A percentile compares a stretch with the other conserved stretches of the same genome.
Evolutionary conservation across 23 tunicate genomes (phyloP).

Genomic region (Halocynthia aurantium): DNA sequence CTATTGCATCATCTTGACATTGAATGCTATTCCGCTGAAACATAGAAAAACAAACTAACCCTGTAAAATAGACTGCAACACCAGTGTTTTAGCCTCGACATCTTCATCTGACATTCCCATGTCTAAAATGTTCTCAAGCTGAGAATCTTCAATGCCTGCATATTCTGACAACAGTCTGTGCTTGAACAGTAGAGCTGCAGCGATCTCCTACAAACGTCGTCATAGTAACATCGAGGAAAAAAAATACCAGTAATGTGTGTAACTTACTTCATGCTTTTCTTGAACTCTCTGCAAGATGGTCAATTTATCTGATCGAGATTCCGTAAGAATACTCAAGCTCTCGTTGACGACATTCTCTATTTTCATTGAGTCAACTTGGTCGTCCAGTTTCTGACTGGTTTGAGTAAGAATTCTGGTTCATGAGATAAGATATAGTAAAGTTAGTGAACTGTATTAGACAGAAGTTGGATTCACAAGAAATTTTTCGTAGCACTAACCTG

Average conservation of each 20-base stretch:
- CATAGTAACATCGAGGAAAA: not conserved
- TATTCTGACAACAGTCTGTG: constrained; percentile 35
- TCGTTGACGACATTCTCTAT: too few relatives aligned
- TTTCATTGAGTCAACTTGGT: too few relatives aligned
- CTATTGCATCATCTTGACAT: not conserved
- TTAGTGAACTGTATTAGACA: too few relatives aligned
- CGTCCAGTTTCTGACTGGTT: too few relatives aligned
- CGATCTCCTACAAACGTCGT: constrained; percentile 18
- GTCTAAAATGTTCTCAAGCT: constrained; percentile 47
- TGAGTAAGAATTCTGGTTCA: too few relatives aligned
- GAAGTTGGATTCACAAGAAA: too few relatives aligned
- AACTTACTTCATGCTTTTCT: constrained; percentile 6
- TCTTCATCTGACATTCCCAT: constrained; percentile 45
- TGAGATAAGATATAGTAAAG: too few relatives aligned
- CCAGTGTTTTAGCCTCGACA: constrained; percentile 39
- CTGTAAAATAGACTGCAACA: constrained; percentile 37
- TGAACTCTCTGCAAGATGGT: not conserved
- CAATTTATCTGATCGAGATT: too few relatives aligned
- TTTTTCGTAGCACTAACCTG: not conserved
- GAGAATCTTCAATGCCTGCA: constrained; percentile 33
- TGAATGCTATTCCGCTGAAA: not conserved
- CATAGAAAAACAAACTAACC: constrained; percentile 31
- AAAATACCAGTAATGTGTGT: not conserved
- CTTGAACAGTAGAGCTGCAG: constrained; percentile 27
- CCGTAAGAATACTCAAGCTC: too few relatives aligned